A percentile compares a stretch with the other conserved stretches of the same genome.
Conservation (phyloP, 2,888 invertebrate genomes). For the Cheilosia pagana region DNA sequence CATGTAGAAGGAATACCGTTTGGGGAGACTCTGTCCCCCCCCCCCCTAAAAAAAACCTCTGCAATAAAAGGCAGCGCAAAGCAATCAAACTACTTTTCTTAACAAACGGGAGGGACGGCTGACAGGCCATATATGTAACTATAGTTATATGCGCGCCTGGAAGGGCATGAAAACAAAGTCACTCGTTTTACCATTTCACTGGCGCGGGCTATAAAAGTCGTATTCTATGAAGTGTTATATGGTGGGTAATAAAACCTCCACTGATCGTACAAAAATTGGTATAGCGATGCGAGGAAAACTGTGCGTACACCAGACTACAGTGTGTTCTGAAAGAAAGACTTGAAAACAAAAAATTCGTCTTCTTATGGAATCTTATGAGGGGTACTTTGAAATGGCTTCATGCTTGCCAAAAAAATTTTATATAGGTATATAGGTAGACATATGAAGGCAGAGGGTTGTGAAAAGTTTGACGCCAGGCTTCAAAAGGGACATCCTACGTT, state of each 20-base stretch:
- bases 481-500: no score
- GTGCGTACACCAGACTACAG: background rate
- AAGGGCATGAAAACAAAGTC: constrained; percentile 6
- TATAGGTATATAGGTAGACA: no score
- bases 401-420: no score
- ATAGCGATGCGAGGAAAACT: background rate
- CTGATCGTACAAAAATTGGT: constrained; percentile 7
- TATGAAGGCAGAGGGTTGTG: no score
- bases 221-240: constrained; percentile 31
- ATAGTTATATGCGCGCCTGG: background rate
- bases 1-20: background rate
- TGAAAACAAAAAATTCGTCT: no score
- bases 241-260: constrained; percentile 23
- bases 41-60: constrained; percentile 11
- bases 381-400: no score
- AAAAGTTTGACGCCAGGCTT: no score
- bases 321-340: background rate
- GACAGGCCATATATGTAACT: background rate
- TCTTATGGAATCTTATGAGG: no score
- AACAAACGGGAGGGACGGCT: constrained; percentile 5
- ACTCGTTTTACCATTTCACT: constrained; percentile 26
- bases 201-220: constrained; percentile 29
- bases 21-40: background rate
- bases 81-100: constrained; percentile 37
- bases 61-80: constrained; percentile 38